These are phyloP conservation scores for Entelurus aequoreus DNA, from an alignment of 2,113 vertebrate species.

Conservation along the genomic window DNA sequence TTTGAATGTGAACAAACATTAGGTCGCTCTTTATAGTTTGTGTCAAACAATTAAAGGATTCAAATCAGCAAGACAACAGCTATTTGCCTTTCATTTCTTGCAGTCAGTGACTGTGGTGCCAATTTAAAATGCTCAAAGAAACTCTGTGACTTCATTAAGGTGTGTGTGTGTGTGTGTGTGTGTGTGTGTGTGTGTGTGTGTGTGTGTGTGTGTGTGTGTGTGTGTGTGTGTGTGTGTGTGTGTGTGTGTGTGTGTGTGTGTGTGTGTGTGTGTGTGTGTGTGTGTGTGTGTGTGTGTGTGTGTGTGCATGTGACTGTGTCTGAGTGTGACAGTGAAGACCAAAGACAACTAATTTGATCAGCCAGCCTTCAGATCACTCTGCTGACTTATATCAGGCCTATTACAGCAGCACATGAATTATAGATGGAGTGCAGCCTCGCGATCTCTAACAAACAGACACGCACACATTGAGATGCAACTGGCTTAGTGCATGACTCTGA, in stretches of 20 bases:
- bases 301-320: not conserved
- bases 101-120: constrained; percentile 12
- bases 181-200: not conserved
- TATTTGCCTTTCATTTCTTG: constrained; percentile 13
- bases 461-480: constrained; percentile 42
- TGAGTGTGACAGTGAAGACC: constrained; percentile 6
- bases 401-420: constrained; percentile 66
- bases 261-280: constrained; percentile 1
- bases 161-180: constrained; percentile 1
- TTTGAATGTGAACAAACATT: not conserved
- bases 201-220: not conserved
- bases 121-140: constrained; percentile 10
- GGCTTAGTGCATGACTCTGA: constrained; percentile 40
- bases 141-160: constrained; percentile 15
- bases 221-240: not conserved
- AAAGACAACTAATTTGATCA: constrained; percentile 51
- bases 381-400: constrained; percentile 66
- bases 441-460: constrained; percentile 45
- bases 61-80: constrained; percentile 9
- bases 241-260: not conserved
- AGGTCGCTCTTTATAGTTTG: not conserved
- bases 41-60: constrained; percentile 9
- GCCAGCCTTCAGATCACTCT: constrained; percentile 55
- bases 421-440: constrained; percentile 58
- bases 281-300: not conserved